Base-by-base conservation (phyloP, 2,888 invertebrate genomes). In the Chydorus sphaericus region DNA sequence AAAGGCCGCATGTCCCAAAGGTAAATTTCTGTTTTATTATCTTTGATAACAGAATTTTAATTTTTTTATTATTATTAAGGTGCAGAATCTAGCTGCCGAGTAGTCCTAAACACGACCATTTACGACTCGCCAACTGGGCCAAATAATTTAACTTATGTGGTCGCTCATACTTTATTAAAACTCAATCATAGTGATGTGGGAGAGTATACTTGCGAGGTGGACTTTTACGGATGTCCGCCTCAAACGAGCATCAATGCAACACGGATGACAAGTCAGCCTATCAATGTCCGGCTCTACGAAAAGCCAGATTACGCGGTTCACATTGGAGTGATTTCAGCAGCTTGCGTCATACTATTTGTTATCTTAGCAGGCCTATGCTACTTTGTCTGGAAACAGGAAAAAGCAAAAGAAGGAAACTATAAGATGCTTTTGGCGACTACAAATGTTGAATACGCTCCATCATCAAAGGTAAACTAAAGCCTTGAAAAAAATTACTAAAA, bases 381-480 rank as follows among this genome's bases (percentile, higher is more conserved):
- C 33, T 36, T 31, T n/a, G 36, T 26, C 16, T 20, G 52, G 4
- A 28, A 18, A n/a, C 20, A 36, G 16, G 23, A 33, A 36, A 36
- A 16, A 16, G 8, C 6, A 36, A 26, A 29, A 14, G 20, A 36
- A 18, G 33, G 23, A 11, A 29, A 33, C 23, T 52, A 52, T 52
- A 33, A 36, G 18, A 16, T 18, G 11, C 23, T 52, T 8, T 14
- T 52, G 6, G 29, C 52, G 1, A 11, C 31, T 4, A 29, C 52
- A 2, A 33, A 31, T 36, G 36, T 52, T 33, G 36, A 52, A 26
- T 52, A 52, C n/a, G 23, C 33, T 14, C 52, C 52, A 14, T 33
- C 33, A 8, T 44, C 44, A 14, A 44, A 44, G 28, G 44, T 44
- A 44, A n/a, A n/a, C n/a, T n/a, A n/a, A n/a, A 44, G 44, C 33